A percentile compares a stretch with the other conserved stretches of the same genome.
Conservation (phyloP, 1,140 invertebrate genomes). For the Pseudachorutes palmiensis region DNA sequence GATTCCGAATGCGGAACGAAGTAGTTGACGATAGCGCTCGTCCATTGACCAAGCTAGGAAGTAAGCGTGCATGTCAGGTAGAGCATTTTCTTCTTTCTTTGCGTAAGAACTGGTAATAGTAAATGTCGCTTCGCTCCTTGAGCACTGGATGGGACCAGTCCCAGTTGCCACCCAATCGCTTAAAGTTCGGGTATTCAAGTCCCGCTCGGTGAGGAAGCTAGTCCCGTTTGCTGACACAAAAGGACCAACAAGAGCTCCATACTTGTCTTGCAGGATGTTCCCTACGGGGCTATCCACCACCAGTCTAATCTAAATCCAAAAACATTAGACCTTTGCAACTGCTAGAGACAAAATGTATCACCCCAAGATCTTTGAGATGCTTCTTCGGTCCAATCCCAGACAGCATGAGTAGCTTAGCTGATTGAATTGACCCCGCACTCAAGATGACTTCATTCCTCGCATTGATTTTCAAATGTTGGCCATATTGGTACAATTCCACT, state of each 20-base stretch:
- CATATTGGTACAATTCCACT: constrained; percentile 1
- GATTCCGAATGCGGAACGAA: constrained; percentile 8
- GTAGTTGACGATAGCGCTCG: not conserved
- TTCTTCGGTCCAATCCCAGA: constrained; percentile 36
- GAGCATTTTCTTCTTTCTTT: not conserved
- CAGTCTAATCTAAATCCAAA: constrained; percentile 1
- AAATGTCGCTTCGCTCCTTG: constrained; percentile 15
- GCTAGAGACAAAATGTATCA: not conserved
- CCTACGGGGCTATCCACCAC: constrained; percentile 23
- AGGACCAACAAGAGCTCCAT: constrained; percentile 21
- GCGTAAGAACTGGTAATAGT: constrained; percentile 12
- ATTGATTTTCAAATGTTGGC: constrained; percentile 20
- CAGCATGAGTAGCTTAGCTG: constrained; percentile 41
- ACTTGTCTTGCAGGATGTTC: constrained; percentile 27
- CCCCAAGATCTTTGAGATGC: constrained; percentile 22
- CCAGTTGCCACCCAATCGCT: constrained; percentile 1
- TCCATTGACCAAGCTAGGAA: constrained; percentile 16
- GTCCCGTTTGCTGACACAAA: constrained; percentile 11
- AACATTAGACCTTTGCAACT: not conserved
- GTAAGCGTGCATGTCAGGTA: constrained; percentile 26
- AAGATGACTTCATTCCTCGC: constrained; percentile 19
- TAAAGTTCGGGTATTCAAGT: not conserved
- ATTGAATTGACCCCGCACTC: constrained; percentile 28
- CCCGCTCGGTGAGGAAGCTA: not conserved
- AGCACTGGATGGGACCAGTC: not conserved